A percentile compares a stretch with the other conserved stretches of the same genome.
phyloP scores from a whole-genome alignment of 2,797 vertebrate species.

The Scomberomorus guttatus region DNA sequence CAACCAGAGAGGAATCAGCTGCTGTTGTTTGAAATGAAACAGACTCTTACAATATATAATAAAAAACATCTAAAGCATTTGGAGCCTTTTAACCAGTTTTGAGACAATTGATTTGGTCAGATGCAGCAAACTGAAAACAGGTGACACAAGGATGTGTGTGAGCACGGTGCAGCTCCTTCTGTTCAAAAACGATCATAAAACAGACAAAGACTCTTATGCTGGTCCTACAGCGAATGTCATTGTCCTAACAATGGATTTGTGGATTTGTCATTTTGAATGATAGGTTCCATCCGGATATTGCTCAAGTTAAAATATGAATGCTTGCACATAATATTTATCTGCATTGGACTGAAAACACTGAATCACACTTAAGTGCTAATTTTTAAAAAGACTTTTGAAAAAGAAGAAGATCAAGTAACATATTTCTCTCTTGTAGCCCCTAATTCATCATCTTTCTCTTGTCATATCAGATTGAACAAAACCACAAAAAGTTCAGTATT shows the following conservation, averaged over 20 bases:
- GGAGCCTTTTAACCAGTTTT: not conserved
- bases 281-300: not conserved
- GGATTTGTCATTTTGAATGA: not conserved
- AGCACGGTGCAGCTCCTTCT: not conserved
- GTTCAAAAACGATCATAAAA: too few species aligned
- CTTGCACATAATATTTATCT: not conserved
- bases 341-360: not conserved
- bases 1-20: not conserved
- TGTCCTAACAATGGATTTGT: too few species aligned
- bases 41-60: not conserved
- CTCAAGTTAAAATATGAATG: too few species aligned
- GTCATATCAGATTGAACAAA: not conserved
- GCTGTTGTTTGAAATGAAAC: conserved; percentile 6
- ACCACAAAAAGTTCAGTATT: not conserved
- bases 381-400: too few species aligned
- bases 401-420: too few species aligned
- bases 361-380: not conserved
- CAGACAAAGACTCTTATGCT: too few species aligned
- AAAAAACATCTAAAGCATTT: conserved; percentile 7
- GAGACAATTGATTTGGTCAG: not conserved
- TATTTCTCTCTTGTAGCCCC: not conserved
- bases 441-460: not conserved
- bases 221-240: too few species aligned
- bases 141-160: not conserved
- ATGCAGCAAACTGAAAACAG: not conserved